phyloP scores from a whole-genome alignment of 2,797 vertebrate genomes.

The Neostethus bicornis region DNA sequence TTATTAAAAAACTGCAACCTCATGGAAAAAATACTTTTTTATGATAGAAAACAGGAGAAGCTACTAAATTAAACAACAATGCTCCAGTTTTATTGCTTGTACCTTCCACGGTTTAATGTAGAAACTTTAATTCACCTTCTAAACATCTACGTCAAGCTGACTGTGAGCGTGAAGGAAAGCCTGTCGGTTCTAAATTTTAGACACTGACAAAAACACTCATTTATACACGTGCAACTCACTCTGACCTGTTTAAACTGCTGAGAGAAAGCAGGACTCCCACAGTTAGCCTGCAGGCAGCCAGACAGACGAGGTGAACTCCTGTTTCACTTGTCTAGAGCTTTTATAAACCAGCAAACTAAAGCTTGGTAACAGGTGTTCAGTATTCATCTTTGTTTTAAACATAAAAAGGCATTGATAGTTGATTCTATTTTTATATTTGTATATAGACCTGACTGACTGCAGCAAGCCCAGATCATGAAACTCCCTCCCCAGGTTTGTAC shows the following conservation, averaged over 20 bases:
- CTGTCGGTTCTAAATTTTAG: slow-evolving; percentile 12
- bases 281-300: slow-evolving; percentile 22
- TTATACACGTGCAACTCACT: slow-evolving; percentile 23
- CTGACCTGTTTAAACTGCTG: slow-evolving; percentile 29
- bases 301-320: background rate
- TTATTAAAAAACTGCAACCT: too few relatives aligned
- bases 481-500: too few relatives aligned
- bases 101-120: background rate
- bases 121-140: background rate
- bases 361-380: background rate
- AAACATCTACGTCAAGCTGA: background rate
- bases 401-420: too few relatives aligned
- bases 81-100: background rate
- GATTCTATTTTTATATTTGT: too few relatives aligned
- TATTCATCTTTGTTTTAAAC: too few relatives aligned
- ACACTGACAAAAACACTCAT: slow-evolving; percentile 22
- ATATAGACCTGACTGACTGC: too few relatives aligned
- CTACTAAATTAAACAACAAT: too few relatives aligned
- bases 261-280: slow-evolving; percentile 30
- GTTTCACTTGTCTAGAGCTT: background rate
- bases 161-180: background rate
- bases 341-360: background rate
- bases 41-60: too few relatives aligned
- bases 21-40: too few relatives aligned
- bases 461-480: too few relatives aligned